These are phyloP conservation scores for Odontomyia ornata DNA, from an alignment of 2,888 invertebrate genomes.

Conservation along the genomic window DNA sequence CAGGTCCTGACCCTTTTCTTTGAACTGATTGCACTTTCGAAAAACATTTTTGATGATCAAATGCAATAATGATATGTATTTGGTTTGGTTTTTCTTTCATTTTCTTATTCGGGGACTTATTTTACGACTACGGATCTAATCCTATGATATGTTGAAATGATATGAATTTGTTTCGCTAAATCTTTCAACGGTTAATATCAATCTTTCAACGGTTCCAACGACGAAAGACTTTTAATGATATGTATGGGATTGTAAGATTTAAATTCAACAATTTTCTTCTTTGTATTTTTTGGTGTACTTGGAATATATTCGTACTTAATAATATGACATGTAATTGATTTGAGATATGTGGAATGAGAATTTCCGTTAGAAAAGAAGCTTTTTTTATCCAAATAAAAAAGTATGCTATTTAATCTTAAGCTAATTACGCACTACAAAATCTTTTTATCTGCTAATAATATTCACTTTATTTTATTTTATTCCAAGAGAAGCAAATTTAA, in stretches of 20 bases:
- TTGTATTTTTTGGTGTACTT: not conserved
- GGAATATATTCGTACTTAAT: no score
- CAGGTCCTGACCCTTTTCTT: conserved; percentile 35
- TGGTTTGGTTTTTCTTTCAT: not conserved
- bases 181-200: not conserved
- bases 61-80: conserved; percentile 26
- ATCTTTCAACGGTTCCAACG: not conserved
- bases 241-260: not conserved
- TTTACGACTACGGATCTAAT: conserved; percentile 12
- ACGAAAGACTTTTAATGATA: conserved; percentile 25
- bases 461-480: not conserved
- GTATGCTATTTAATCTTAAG: not conserved
- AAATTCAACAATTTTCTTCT: not conserved
- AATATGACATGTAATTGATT: no score
- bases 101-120: not conserved
- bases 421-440: conserved; percentile 27
- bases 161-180: conserved; percentile 37
- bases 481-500: conserved; percentile 33
- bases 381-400: not conserved
- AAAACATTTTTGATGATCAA: conserved; percentile 2
- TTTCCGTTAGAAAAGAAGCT: not conserved
- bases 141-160: conserved; percentile 47
- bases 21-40: not conserved
- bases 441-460: not conserved
- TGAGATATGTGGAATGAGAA: not conserved